Conservation (phyloP, 2,113 vertebrate species). For the Bubo bubo region DNA sequence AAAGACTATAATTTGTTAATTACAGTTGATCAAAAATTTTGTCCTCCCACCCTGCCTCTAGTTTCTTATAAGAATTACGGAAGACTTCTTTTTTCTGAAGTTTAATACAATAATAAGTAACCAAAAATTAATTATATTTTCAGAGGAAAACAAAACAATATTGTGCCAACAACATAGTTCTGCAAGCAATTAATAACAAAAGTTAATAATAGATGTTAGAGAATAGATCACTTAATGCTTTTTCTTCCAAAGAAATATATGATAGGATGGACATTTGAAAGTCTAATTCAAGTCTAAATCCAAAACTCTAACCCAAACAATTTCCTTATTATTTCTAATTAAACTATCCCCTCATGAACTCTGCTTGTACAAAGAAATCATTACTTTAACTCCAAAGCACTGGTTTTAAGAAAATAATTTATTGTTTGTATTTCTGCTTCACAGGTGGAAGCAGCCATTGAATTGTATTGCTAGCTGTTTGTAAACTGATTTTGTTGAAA, state of each 20-base stretch:
- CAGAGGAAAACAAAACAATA: background rate
- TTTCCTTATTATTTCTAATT: background rate
- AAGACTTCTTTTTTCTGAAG: background rate
- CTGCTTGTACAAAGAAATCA: background rate
- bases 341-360: background rate
- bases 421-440: background rate
- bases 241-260: background rate
- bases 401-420: background rate
- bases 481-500: background rate
- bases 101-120: background rate
- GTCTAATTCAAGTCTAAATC: background rate
- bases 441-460: background rate
- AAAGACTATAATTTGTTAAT: background rate
- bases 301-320: background rate
- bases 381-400: background rate
- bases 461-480: background rate
- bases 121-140: background rate
- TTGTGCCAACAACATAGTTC: background rate
- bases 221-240: background rate
- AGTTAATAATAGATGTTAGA: background rate
- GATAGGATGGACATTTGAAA: background rate
- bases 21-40: background rate
- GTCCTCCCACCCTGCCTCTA: background rate
- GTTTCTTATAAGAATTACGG: background rate
- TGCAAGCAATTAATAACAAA: background rate